A percentile compares a stretch with the other conserved stretches of the same genome.
Evolutionary conservation across 2,113 vertebrate species (phyloP).

Genomic region (Oenanthe oenanthe): DNA sequence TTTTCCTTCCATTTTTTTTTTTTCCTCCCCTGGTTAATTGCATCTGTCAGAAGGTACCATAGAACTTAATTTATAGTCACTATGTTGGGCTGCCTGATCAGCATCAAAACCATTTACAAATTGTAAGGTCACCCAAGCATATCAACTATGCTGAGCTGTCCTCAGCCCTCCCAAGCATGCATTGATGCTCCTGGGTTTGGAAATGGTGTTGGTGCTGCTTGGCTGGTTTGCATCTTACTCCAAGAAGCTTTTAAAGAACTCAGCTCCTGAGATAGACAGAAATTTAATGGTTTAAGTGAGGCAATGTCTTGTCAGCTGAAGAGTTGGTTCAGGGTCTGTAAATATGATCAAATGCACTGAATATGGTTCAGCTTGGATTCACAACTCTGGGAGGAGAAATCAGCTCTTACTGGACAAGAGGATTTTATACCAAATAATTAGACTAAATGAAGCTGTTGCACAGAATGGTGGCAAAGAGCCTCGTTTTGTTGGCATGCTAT

Average conservation of each 20-base stretch:
- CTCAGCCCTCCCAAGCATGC: neutral
- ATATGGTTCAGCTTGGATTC: conserved; percentile 41
- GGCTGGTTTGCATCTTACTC: conserved; percentile 26
- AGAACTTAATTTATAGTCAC: neutral
- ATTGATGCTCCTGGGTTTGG: neutral
- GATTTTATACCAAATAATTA: conserved; percentile 53
- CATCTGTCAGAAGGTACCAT: neutral
- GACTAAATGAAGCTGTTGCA: conserved; percentile 56
- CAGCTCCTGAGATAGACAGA: neutral
- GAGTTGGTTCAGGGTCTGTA: neutral
- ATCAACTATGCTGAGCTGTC: neutral
- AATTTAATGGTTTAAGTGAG: conserved; percentile 17
- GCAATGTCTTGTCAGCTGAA: neutral
- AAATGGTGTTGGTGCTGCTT: conserved; percentile 37
- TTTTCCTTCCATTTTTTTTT: neutral
- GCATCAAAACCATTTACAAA: neutral
- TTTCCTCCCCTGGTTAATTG: fast-evolving
- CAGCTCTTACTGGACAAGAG: conserved; percentile 50
- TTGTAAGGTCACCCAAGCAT: neutral
- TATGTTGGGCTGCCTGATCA: neutral
- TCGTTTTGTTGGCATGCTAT: neutral
- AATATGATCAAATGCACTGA: conserved; percentile 14
- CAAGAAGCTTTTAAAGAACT: neutral
- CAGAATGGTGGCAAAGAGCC: conserved; percentile 34
- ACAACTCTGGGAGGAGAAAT: conserved; percentile 54